Conservation (phyloP, 1,140 invertebrate genomes). For the Steinernema khuongi region DNA sequence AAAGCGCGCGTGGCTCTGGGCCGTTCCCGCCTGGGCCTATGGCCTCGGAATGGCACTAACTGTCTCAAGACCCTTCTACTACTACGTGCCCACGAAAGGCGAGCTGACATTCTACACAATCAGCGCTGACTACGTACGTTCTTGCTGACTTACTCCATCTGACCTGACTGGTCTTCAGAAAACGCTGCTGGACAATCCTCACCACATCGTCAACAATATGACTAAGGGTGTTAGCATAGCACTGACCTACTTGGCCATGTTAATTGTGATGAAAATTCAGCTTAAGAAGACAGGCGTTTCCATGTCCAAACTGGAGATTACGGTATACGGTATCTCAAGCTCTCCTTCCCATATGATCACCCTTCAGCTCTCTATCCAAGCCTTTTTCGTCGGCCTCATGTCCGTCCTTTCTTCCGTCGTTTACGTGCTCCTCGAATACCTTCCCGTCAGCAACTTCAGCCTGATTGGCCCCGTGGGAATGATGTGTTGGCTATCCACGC, state of each 20-base stretch:
- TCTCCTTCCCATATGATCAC: neutral
- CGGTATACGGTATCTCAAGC: neutral
- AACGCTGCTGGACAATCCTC: neutral
- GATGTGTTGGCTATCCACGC: neutral
- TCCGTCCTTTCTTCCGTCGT: neutral
- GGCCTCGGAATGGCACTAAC: neutral
- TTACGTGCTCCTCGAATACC: neutral
- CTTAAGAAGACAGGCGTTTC: neutral
- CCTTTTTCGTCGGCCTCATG: neutral
- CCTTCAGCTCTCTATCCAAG: slow-evolving; percentile 1
- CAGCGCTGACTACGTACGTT: neutral
- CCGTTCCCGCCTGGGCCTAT: neutral
- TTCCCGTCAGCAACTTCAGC: neutral
- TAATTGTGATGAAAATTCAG: neutral
- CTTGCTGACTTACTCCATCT: neutral
- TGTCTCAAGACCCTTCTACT: neutral
- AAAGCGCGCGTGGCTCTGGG: neutral
- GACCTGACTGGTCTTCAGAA: neutral
- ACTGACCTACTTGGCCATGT: neutral
- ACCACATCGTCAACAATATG: neutral
- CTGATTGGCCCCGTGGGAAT: neutral
- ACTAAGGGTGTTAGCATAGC: neutral
- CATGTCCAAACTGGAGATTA: neutral
- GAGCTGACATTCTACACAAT: neutral
- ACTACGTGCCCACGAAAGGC: neutral